Evolutionary conservation across 1,140 invertebrate genomes (phyloP), one percentile per base, ranked within the genome.

Genomic region (Drosophila carrolli): DNA sequence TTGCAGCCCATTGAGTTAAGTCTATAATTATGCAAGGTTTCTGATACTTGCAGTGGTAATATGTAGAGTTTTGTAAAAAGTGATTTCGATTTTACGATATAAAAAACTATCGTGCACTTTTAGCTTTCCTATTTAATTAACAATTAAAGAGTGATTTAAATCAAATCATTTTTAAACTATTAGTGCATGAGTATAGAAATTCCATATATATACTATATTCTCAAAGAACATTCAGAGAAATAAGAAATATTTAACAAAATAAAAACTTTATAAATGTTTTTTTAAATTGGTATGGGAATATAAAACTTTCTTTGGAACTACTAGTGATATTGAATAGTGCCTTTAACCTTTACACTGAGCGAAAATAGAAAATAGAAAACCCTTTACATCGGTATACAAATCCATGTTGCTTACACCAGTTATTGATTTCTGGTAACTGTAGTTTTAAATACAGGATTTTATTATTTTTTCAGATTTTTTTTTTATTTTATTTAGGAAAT

Each of bases 71-170:
- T 60, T 32, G n/a, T 35, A 10, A 5, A 48, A 43, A 27, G 37
- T 35, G 38, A 40, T 14, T 13, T 41, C 29, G 23, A 10, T 32
- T 40, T 40, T 19, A 32, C 38, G 14, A 32, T 16, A 9, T 50
- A 19, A 13, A 10, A 13, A 37, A 43, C 32, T 32, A 46, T 48
- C 13, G 23, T 40, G 35, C 32, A 29, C 11, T 35, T 29, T n/a
- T 63, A 37, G 19, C 16, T 65, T 63, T 40, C 57, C 47, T 65
- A 37, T 53, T 1, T 16, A 41, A 44, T 51, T 51, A 32, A 11
- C n/a, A n/a, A 29, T n/a, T 13, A 11, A 50, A 35, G 13, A n/a
- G 35, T 60, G 14, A 65, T 65, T 14, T 37, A 47, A 47, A 47
- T 47, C 23, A 47, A 38, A 38, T 38, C 1, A 23, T 32, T 32